Base-by-base conservation (phyloP, 2,888 invertebrate species). In the Habroteleia sp. region DNA sequence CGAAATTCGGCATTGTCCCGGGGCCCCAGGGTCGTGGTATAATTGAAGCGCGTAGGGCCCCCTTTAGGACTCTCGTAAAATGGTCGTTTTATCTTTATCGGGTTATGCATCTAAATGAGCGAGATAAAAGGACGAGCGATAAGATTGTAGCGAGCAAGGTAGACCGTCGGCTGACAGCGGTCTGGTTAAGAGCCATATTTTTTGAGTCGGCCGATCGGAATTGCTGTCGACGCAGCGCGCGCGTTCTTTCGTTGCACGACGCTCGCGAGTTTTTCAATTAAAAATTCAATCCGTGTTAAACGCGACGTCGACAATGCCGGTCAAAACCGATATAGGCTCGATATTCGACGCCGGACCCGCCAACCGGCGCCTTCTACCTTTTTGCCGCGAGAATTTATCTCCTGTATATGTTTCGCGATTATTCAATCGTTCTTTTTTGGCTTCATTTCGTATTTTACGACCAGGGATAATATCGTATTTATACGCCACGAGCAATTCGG, bases 51-150 rank as follows among this genome's bases (percentile, higher is more conserved):
- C 50, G 58, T 42, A 52, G 68, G 66, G n/a, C n/a, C n/a, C n/a
- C n/a, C n/a, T 52, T 66, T 66, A 52, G 56, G 62, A 37, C 23
- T 63, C 62, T 68, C 68, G 68, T 74, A 74, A 74, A 74, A 33
- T 50, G 41, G 41, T 14, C 56, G 29, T 44, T 74, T 74, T 74
- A 74, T 74, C 50, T 74, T 66, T 62, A 74, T 74, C 62, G 62
- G 62, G 62, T 68, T 68, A 63, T 63, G 68, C 68, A 74, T 74
- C 68, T 56, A 62, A 74, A 74, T 74, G 68, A 74, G 68, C 56
- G 56, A 42, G 62, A 74, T 66, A 50, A 73, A 73, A 66, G 73
- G 39, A 60, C 35, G 72, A 52, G 37, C 33, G 42, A 65, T 41
- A 46, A 71, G 71, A 62, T 62, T 54, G 62, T 62, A 37, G 60